phyloP scores from a whole-genome alignment of 2,113 vertebrate species.

The Dromas ardeola region DNA sequence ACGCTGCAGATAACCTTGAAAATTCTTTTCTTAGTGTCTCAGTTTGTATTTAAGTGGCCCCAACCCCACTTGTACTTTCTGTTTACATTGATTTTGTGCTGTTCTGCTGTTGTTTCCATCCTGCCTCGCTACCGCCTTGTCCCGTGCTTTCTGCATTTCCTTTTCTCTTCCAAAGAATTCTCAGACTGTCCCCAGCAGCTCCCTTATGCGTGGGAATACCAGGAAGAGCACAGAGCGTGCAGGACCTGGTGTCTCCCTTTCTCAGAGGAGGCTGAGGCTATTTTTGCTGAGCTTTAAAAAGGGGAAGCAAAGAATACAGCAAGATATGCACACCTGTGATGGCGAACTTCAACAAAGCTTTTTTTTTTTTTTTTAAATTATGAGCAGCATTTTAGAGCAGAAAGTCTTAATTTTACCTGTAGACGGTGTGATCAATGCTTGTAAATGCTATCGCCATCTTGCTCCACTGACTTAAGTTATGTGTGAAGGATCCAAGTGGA shows the following conservation, averaged over 20 bases:
- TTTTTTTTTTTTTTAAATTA: background rate
- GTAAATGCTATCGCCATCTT: background rate
- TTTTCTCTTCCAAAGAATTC: background rate
- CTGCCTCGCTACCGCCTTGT: background rate
- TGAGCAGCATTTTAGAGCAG: background rate
- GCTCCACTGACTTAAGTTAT: too few relatives aligned
- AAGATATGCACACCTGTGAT: too few relatives aligned
- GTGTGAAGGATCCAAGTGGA: background rate
- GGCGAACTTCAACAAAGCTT: background rate
- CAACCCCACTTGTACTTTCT: background rate
- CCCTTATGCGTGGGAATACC: background rate
- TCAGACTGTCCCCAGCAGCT: background rate
- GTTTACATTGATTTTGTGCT: background rate
- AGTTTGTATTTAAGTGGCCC: background rate
- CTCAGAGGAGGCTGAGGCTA: background rate
- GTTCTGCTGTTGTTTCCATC: background rate
- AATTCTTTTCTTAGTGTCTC: background rate
- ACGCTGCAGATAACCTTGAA: background rate
- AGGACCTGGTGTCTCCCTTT: background rate
- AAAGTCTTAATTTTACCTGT: background rate
- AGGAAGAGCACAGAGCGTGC: background rate
- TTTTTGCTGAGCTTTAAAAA: background rate
- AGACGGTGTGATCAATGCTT: too few relatives aligned
- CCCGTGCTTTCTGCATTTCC: background rate
- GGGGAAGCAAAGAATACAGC: background rate